Conservation (phyloP, 2,888 invertebrate species). For the Desoria tigrina region DNA sequence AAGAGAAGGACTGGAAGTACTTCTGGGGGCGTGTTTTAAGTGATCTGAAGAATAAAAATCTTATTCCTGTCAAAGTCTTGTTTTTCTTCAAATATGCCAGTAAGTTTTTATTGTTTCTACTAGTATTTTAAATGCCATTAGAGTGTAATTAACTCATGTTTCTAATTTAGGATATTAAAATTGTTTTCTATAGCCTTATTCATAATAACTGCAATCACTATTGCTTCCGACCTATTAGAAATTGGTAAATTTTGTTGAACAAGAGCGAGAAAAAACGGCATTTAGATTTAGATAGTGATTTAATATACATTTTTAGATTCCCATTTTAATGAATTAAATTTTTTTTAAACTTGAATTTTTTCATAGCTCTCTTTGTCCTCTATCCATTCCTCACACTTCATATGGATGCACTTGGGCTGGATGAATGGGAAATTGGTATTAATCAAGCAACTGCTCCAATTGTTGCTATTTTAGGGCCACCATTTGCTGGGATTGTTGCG, state of each 20-base stretch:
- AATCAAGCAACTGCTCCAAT: conserved; percentile 77
- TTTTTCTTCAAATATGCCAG: conserved; percentile 78
- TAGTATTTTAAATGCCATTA: not conserved
- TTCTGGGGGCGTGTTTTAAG: conserved; percentile 44
- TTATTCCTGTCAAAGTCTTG: conserved; percentile 71
- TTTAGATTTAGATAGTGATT: too few relatives aligned
- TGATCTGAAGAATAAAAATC: conserved; percentile 71
- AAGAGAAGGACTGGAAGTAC: conserved; percentile 40
- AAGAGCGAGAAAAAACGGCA: too few relatives aligned
- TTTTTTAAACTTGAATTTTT: conserved; percentile 37
- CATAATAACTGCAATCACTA: too few relatives aligned
- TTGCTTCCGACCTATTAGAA: too few relatives aligned
- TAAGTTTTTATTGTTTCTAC: conserved; percentile 60
- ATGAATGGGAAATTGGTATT: conserved; percentile 76
- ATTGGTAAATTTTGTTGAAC: too few relatives aligned
- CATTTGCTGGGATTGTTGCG: conserved; percentile 72
- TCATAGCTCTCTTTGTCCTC: conserved; percentile 70
- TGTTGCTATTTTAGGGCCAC: conserved; percentile 75
- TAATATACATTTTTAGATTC: too few relatives aligned
- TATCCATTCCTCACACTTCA: conserved; percentile 79
- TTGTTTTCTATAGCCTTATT: too few relatives aligned
- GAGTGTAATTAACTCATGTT: not conserved
- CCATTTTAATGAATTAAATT: too few relatives aligned
- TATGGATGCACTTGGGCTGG: conserved; percentile 76
- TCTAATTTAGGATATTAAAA: too few relatives aligned